Percentiles rank a stretch among this genome's conserved stretches.
These are phyloP conservation scores for Meriones unguiculatus DNA, from an alignment of 2,113 vertebrate genomes.

Conservation along the genomic window DNA sequence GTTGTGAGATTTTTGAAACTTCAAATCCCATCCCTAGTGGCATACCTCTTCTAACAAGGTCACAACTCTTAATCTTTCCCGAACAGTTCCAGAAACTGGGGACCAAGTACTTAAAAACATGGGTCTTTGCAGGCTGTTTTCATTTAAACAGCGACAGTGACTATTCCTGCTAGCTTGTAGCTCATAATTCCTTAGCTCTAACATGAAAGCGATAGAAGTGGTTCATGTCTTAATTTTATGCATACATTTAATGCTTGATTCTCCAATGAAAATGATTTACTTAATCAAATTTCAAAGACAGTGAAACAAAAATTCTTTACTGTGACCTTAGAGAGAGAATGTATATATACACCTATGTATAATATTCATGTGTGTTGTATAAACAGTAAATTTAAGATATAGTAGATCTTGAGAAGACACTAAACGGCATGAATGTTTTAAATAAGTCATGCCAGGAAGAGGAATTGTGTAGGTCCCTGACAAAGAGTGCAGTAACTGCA, in stretches of 20 bases:
- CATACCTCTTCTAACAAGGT: not conserved
- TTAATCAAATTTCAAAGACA: constrained; percentile 76
- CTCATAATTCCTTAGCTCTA: constrained; percentile 64
- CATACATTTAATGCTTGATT: constrained; percentile 66
- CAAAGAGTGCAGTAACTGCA: constrained; percentile 52
- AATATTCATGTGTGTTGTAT: not conserved
- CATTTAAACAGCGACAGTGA: not conserved
- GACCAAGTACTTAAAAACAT: not conserved
- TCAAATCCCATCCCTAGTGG: not conserved
- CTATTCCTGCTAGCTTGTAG: constrained; percentile 70
- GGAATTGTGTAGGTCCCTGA: constrained; percentile 72
- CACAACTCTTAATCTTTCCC: not conserved
- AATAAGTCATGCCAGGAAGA: constrained; percentile 71
- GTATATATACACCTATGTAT: constrained; percentile 25
- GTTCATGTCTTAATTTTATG: constrained; percentile 67
- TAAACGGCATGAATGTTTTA: constrained; percentile 79
- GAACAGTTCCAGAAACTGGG: not conserved
- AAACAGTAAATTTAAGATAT: constrained; percentile 55
- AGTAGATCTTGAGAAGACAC: constrained; percentile 60
- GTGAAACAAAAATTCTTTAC: constrained; percentile 54
- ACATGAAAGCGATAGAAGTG: constrained; percentile 74
- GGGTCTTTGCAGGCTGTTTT: not conserved
- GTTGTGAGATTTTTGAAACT: not conserved
- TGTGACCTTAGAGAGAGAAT: constrained; percentile 65
- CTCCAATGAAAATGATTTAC: constrained; percentile 70